Evolutionary conservation across 2,797 vertebrate genomes (phyloP).

Genomic region (Linurgus olivaceus): DNA sequence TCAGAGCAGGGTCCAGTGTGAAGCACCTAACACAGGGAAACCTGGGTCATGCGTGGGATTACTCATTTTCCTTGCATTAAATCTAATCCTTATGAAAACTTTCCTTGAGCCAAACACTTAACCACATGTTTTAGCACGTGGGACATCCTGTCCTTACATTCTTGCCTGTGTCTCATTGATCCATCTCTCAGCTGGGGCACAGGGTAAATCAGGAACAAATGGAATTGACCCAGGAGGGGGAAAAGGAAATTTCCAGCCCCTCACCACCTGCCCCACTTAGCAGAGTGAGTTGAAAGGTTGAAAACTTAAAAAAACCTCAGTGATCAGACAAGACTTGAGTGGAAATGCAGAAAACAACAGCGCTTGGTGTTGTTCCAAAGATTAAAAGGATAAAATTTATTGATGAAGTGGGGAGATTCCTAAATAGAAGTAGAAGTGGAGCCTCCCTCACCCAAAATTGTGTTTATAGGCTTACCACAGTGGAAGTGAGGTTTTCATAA

Average conservation of each 20-base stretch:
- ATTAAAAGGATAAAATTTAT: background rate
- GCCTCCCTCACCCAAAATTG: background rate
- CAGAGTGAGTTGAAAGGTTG: background rate
- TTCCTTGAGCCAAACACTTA: background rate
- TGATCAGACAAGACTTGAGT: background rate
- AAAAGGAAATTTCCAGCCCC: background rate
- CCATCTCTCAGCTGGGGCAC: background rate
- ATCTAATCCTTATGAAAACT: slow-evolving; percentile 9
- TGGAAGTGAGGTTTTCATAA: background rate
- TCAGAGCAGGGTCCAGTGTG: background rate
- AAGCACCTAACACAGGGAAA: background rate
- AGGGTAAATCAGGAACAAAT: background rate
- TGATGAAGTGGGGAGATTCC: background rate
- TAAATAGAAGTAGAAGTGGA: background rate
- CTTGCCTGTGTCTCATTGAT: background rate
- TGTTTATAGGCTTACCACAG: background rate
- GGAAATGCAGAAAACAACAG: background rate
- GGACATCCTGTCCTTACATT: background rate
- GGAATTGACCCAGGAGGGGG: background rate
- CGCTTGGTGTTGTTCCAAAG: accelerated
- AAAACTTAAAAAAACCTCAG: background rate
- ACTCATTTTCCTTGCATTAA: background rate
- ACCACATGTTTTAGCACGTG: background rate
- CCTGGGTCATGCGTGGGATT: background rate
- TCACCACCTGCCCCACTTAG: background rate